Conservation (phyloP, 2,888 invertebrate genomes). For the Plemyria rubiginata region DNA sequence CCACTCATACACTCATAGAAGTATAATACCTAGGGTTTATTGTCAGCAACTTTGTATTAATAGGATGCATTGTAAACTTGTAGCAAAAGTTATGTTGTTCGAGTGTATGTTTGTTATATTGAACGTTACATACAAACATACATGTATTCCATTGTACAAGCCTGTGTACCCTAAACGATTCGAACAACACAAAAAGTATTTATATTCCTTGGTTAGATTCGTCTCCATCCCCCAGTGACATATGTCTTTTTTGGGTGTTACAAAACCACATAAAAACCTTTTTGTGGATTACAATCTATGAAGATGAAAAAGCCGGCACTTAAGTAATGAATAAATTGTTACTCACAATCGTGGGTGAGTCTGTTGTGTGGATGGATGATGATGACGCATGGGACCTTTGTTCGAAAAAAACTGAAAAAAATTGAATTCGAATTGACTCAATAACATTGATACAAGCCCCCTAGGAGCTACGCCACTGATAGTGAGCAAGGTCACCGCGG, state of each 20-base stretch:
- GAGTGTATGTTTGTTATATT: no score
- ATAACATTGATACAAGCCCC: not conserved
- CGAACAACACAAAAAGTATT: no score
- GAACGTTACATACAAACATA: no score
- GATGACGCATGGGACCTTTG: not conserved
- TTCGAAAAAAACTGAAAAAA: no score
- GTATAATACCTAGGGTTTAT: not conserved
- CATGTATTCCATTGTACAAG: no score
- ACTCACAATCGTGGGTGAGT: not conserved
- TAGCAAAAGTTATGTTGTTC: no score
- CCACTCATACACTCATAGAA: no score
- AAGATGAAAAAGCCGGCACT: not conserved
- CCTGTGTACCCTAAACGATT: no score
- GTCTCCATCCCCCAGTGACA: no score
- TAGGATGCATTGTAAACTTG: no score
- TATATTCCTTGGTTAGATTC: no score
- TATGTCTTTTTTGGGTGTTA: not conserved
- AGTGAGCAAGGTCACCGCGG: slow-evolving; percentile 37
- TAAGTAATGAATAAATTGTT: not conserved
- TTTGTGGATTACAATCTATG: not conserved
- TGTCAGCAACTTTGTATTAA: not conserved
- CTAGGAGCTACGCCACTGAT: slow-evolving; percentile 14
- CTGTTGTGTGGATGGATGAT: not conserved
- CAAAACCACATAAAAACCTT: not conserved
- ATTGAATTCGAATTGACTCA: not conserved